Base-by-base conservation (phyloP, 1,140 invertebrate genomes). In the Latrodectus geometricus region DNA sequence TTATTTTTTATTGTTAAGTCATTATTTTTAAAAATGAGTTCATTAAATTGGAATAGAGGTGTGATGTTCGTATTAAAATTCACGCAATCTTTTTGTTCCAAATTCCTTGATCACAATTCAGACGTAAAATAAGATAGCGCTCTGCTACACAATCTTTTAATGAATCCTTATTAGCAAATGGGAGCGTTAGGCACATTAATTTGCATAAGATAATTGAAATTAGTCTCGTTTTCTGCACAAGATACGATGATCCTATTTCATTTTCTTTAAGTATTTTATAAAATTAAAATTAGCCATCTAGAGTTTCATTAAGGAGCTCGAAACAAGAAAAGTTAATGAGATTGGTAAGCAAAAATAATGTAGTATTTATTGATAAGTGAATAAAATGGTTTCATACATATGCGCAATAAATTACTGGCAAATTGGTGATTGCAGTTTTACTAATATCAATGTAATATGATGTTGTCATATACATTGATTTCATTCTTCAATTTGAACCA, bases 201-300 rank as follows among this genome's bases (percentile, higher is more conserved):
- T 81, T 81, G 79, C 79, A 81, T 81, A 81, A 48, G 79, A 81
- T 81, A 81, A 81, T 81, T 81, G 79, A 81, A 81, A 81, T 81
- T 54, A 81, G 12, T 20, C 15, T 49, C 9, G 79, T 68, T 70
- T 81, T 81, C 49, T 81, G 54, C 54, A 61, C 54, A 61, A 61
- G 54, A 61, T 61, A 61, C 54, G 11, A 14, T 61, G 54, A 61
- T 8, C 54, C 54, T 14, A 61, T 61, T 61, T 61, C 54, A 61
- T 61, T 61, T 56, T 61, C 70, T 35, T 73, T 49, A 49, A 48
- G 21, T 49, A 49, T 21, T 49, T 73, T 73, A 73, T 11, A 48
- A 23, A 14, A 12, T 73, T 73, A 35, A 49, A 49, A 73, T 21
- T 70, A 23, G 15, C 2, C 15, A 70, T 35, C 35, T 35, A 35